Conservation (phyloP, 2,888 invertebrate species). For the Luperina nickerlii region DNA sequence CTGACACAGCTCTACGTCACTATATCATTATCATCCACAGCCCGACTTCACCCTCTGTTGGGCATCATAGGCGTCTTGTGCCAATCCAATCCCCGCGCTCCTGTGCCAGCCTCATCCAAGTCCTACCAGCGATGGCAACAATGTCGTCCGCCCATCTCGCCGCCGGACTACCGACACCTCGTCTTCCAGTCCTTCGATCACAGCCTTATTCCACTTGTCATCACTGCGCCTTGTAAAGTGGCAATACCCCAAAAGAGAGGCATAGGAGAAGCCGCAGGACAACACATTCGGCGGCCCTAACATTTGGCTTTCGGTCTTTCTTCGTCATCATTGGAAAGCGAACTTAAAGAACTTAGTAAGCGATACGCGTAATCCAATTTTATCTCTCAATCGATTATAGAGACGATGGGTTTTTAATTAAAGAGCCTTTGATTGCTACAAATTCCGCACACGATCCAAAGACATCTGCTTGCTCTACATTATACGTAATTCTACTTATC, state of each 20-base stretch:
- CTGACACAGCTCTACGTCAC: slow-evolving; percentile 40
- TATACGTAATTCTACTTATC: not conserved
- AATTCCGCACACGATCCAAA: slow-evolving; percentile 5
- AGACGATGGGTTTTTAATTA: slow-evolving; percentile 20
- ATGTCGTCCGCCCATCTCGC: not conserved
- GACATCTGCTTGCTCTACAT: slow-evolving; percentile 18
- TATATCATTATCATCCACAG: not conserved
- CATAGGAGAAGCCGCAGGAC: not conserved
- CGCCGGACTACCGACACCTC: not conserved
- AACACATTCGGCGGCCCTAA: not conserved
- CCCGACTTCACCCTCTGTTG: not conserved
- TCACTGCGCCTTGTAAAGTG: not conserved
- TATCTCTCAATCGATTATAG: not conserved
- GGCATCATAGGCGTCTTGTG: too few species aligned
- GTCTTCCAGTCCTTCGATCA: not conserved
- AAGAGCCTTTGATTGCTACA: not conserved
- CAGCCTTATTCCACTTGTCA: not conserved
- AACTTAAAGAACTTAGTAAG: slow-evolving; percentile 16
- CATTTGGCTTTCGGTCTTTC: not conserved
- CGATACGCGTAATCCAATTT: slow-evolving; percentile 1
- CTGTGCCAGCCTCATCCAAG: not conserved
- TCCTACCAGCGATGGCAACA: too few species aligned
- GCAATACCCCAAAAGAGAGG: not conserved
- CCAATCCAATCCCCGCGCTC: not conserved
- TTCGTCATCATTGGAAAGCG: slow-evolving; percentile 21